phyloP scores from a whole-genome alignment of 2,113 vertebrate genomes.

The Scophthalmus maximus region DNA sequence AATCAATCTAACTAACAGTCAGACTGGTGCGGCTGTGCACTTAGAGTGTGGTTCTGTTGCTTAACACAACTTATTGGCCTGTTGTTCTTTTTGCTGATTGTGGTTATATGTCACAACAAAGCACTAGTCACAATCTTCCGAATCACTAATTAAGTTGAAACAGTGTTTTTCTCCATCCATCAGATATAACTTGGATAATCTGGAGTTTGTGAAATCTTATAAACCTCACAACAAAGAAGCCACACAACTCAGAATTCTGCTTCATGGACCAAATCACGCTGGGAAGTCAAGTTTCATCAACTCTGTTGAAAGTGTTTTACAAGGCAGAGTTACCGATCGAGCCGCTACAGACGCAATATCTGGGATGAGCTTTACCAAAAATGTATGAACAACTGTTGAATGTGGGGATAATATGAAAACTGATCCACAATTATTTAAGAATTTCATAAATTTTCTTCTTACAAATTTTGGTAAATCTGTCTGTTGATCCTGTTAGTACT shows the following conservation, averaged over 20 bases:
- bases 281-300: slow-evolving; percentile 70
- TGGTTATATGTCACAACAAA: no score
- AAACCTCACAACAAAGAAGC: background rate
- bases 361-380: background rate
- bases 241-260: slow-evolving; percentile 41
- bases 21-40: no score
- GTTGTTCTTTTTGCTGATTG: no score
- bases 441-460: no score
- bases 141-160: no score
- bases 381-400: slow-evolving; percentile 4
- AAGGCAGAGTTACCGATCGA: background rate
- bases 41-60: no score
- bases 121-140: no score
- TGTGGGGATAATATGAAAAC: background rate
- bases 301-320: slow-evolving; percentile 45
- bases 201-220: background rate
- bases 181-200: background rate
- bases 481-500: no score
- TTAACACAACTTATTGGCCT: no score
- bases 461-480: no score
- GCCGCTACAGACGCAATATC: background rate
- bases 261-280: slow-evolving; percentile 34
- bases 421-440: background rate
- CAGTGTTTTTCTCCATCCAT: background rate
- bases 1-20: no score